Conservation (phyloP, 2,797 vertebrate species). For the Peromyscus melanophrys region DNA sequence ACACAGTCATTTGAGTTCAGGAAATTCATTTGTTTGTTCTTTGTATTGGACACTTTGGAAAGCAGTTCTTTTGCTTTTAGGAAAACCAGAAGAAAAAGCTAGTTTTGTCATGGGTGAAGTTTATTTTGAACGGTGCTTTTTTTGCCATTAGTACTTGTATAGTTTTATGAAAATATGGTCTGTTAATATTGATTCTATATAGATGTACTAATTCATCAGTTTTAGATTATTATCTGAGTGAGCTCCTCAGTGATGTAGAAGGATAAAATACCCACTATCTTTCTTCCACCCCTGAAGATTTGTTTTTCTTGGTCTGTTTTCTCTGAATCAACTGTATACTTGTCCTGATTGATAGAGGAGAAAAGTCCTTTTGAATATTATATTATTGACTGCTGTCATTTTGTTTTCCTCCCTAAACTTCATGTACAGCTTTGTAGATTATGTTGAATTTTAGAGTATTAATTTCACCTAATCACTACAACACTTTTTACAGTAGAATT, state of each 20-base stretch:
- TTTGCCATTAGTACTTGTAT: neutral
- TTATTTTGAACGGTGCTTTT: neutral
- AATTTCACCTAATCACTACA: neutral
- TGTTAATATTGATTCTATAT: conserved; percentile 10
- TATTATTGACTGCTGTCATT: neutral
- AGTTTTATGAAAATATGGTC: conserved; percentile 17
- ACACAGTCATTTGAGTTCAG: conserved; percentile 39
- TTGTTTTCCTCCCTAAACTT: neutral
- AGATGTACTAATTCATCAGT: neutral
- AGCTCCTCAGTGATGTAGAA: neutral
- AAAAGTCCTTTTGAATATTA: conserved; percentile 24
- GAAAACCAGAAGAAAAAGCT: neutral
- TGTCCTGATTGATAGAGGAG: neutral
- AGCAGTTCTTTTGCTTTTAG: neutral
- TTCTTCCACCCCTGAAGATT: neutral
- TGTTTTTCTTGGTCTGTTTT: conserved; percentile 19
- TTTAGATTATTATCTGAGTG: conserved; percentile 23
- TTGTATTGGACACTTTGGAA: conserved; percentile 15
- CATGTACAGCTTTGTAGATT: neutral
- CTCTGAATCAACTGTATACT: neutral
- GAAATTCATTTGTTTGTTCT: neutral
- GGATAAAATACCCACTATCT: neutral
- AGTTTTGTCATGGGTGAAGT: neutral
- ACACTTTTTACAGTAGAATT: neutral
- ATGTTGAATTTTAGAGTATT: conserved; percentile 38